Evolutionary conservation across 2,888 invertebrate species (phyloP).

Genomic region (Nesidiocoris tenuis): DNA sequence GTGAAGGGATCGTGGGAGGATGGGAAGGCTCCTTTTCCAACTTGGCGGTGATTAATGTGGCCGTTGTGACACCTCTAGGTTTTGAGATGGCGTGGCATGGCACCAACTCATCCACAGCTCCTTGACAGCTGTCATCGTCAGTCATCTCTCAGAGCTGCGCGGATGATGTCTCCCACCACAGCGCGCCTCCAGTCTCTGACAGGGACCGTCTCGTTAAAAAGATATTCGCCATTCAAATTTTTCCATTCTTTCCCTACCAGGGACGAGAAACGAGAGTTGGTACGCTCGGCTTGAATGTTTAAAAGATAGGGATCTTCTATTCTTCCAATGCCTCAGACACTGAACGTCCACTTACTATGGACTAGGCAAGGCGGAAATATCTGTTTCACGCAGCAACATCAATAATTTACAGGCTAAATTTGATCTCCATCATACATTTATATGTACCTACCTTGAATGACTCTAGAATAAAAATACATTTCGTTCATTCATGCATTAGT

Average conservation of each 20-base stretch:
- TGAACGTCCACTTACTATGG: too few species aligned
- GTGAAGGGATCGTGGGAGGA: neutral
- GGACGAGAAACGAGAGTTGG: neutral
- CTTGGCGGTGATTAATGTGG: conserved; percentile 31
- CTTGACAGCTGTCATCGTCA: conserved; percentile 39
- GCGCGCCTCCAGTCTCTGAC: neutral
- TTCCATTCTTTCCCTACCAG: neutral
- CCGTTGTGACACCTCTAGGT: conserved; percentile 33
- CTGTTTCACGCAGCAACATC: too few species aligned
- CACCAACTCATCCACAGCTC: conserved; percentile 3
- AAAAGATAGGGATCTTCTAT: neutral
- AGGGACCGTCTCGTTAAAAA: neutral
- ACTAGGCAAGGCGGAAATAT: too few species aligned
- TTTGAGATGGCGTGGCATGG: conserved; percentile 9
- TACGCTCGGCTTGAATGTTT: too few species aligned
- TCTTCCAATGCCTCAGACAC: neutral
- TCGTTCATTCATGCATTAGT: too few species aligned
- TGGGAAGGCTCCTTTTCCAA: neutral
- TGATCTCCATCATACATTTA: too few species aligned
- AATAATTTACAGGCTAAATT: too few species aligned
- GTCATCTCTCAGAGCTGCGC: conserved; percentile 20
- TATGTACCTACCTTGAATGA: too few species aligned
- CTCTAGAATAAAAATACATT: too few species aligned
- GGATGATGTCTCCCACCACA: neutral
- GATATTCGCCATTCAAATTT: neutral